phyloP scores from a whole-genome alignment of 1,140 invertebrate species.

The Epicauta chinensis region DNA sequence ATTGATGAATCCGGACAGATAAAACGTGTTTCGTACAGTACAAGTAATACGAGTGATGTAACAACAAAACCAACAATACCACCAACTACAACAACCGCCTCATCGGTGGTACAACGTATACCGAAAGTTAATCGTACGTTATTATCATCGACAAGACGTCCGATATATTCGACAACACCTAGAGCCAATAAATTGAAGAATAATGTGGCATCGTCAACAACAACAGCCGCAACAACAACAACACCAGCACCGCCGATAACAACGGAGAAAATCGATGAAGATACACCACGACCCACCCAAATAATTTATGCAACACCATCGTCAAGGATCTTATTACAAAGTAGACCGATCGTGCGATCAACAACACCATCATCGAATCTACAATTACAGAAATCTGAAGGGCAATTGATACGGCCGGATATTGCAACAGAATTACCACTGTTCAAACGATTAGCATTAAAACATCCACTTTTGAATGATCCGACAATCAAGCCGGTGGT shows the following conservation, averaged over 20 bases:
- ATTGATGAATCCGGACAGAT: constrained; percentile 72
- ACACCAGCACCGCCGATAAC: constrained; percentile 33
- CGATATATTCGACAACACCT: constrained; percentile 43
- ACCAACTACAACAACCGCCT: constrained; percentile 43
- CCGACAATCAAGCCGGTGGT: constrained; percentile 46
- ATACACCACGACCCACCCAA: constrained; percentile 21
- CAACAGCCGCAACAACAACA: constrained; percentile 37
- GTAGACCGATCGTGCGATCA: constrained; percentile 15
- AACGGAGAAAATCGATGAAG: constrained; percentile 41
- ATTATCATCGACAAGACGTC: constrained; percentile 38
- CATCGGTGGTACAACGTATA: constrained; percentile 47
- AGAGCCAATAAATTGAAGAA: constrained; percentile 55
- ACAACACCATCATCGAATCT: neutral
- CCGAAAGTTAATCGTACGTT: constrained; percentile 42
- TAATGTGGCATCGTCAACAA: too few species aligned
- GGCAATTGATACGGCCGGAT: constrained; percentile 35
- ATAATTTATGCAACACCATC: constrained; percentile 32
- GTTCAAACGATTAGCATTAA: constrained; percentile 22
- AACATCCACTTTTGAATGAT: constrained; percentile 25
- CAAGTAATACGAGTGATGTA: constrained; percentile 50
- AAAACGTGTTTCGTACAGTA: constrained; percentile 76
- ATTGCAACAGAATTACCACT: constrained; percentile 31
- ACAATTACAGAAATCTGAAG: constrained; percentile 28
- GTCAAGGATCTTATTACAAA: constrained; percentile 30
- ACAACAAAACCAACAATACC: constrained; percentile 47